phyloP scores from a whole-genome alignment of 2,797 vertebrate species.

The Gymnopithys bicolor region DNA sequence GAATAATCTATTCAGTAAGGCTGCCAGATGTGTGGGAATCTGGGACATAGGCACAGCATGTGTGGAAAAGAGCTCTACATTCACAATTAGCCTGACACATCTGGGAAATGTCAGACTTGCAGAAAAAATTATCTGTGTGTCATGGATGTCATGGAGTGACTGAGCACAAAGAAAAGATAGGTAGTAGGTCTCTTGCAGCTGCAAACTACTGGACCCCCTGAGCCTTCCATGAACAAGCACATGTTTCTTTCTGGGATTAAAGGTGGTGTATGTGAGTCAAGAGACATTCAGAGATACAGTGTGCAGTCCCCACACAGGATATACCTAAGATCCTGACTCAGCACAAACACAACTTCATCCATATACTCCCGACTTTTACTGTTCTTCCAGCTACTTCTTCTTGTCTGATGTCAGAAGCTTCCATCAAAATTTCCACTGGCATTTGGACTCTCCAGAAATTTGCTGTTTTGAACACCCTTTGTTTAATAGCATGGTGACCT shows the following conservation, averaged over 20 bases:
- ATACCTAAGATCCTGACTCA: background rate
- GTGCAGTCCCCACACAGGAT: fast-evolving
- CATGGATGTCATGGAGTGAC: background rate
- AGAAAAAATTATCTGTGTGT: background rate
- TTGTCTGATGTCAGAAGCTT: background rate
- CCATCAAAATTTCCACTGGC: background rate
- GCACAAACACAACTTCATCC: background rate
- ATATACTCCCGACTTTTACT: background rate
- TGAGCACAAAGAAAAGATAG: background rate
- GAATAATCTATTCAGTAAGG: background rate
- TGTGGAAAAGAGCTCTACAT: background rate
- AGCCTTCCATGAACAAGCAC: background rate
- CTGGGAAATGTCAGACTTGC: background rate
- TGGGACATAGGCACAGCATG: background rate
- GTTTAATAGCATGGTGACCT: fast-evolving
- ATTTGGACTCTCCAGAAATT: background rate
- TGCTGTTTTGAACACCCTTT: background rate
- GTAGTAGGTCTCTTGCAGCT: background rate
- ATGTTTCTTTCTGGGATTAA: fast-evolving
- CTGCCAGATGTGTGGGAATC: background rate
- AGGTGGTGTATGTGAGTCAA: background rate
- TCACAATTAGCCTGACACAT: background rate
- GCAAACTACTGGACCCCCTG: background rate
- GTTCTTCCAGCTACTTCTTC: background rate
- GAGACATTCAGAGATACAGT: background rate